These are phyloP conservation scores for Lucifuga dentata DNA, from an alignment of 2,113 vertebrate genomes.

Conservation along the genomic window DNA sequence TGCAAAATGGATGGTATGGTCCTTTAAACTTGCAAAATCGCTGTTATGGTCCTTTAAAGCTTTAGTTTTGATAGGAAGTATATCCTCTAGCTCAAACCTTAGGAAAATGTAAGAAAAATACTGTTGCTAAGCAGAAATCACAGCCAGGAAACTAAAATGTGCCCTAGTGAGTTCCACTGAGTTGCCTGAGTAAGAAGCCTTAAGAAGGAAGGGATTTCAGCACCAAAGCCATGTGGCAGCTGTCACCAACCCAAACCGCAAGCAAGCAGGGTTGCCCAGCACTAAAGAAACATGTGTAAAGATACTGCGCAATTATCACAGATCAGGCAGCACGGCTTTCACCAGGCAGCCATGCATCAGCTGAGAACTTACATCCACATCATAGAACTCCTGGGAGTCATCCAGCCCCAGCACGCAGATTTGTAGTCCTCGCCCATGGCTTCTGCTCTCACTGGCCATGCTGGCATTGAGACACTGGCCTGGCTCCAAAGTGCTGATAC, in stretches of 20 bases:
- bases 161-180: slow-evolving; percentile 50
- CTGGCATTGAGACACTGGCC: slow-evolving; percentile 84
- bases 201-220: slow-evolving; percentile 76
- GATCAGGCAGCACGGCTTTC: background rate
- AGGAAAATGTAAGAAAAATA: background rate
- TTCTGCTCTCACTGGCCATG: slow-evolving; percentile 62
- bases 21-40: no score
- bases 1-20: no score
- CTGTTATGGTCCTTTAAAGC: no score
- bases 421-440: slow-evolving; percentile 70
- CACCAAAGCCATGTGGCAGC: slow-evolving; percentile 78
- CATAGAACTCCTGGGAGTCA: slow-evolving; percentile 86
- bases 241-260: slow-evolving; percentile 69
- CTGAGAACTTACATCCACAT: slow-evolving; percentile 86
- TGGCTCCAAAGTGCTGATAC: slow-evolving; percentile 91
- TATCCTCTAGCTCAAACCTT: background rate
- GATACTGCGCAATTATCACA: slow-evolving; percentile 33
- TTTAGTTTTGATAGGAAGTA: no score
- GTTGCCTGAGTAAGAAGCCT: slow-evolving; percentile 68
- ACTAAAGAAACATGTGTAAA: slow-evolving; percentile 26
- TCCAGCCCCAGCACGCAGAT: slow-evolving; percentile 90
- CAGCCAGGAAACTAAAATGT: slow-evolving; percentile 40
- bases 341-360: background rate
- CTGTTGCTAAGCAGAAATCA: slow-evolving; percentile 32
- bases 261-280: slow-evolving; percentile 23